Percentiles rank a stretch among this genome's conserved stretches.
Conservation (phyloP, 92 coral and sea anemone genomes). For the Pocillopora grandis region DNA sequence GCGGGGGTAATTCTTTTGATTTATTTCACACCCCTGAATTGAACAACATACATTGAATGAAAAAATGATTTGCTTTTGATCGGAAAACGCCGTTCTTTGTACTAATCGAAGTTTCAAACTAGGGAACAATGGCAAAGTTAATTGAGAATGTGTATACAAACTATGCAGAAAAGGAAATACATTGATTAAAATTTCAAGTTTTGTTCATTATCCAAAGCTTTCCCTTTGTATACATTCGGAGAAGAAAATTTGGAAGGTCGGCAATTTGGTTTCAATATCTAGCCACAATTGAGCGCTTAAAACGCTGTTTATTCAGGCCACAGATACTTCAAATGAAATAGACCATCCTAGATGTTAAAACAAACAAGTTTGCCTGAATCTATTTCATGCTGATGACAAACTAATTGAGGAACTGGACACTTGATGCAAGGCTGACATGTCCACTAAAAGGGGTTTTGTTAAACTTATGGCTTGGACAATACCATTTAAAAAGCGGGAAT, state of each 20-base stretch:
- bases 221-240: conserved; percentile 23
- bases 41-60: not conserved
- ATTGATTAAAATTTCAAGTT: conserved; percentile 21
- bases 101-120: conserved; percentile 14
- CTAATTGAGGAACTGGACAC: conserved; percentile 75
- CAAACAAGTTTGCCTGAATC: conserved; percentile 86
- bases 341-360: conserved; percentile 78
- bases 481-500: conserved; percentile 77
- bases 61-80: conserved; percentile 6
- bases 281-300: conserved; percentile 76
- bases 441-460: conserved; percentile 92
- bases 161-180: conserved; percentile 14
- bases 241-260: conserved; percentile 22
- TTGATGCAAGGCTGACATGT: conserved; percentile 86
- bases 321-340: conserved; percentile 87
- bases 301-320: conserved; percentile 86
- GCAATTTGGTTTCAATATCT: conserved; percentile 77
- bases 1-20: conserved; percentile 23
- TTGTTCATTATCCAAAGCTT: not conserved
- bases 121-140: not conserved
- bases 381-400: conserved; percentile 91
- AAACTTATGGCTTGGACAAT: conserved; percentile 68
- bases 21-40: conserved; percentile 21
- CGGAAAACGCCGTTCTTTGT: conserved; percentile 7
- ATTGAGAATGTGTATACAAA: conserved; percentile 21